Conservation (phyloP, 2,113 vertebrate genomes). For the Tricholaema leucomelas region DNA sequence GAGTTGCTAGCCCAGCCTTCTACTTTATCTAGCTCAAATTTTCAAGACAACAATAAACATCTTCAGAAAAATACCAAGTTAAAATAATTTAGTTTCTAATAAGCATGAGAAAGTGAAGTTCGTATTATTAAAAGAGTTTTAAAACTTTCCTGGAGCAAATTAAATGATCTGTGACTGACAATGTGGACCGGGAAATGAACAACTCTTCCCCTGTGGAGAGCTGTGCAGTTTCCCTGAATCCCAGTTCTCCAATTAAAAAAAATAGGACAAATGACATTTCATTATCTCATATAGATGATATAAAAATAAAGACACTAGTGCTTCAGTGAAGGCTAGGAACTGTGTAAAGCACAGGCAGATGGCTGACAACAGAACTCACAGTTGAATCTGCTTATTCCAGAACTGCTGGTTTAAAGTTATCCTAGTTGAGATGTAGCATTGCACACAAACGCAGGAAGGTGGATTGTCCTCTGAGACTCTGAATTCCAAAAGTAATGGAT, state of each 20-base stretch:
- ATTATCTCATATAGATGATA: neutral
- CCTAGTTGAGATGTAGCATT: neutral
- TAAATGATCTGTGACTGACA: neutral
- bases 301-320: neutral
- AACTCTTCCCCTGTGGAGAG: neutral
- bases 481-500: neutral
- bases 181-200: neutral
- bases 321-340: neutral
- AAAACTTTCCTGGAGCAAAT: neutral
- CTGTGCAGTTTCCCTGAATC: neutral
- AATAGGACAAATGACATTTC: neutral
- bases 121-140: neutral
- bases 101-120: neutral
- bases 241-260: neutral
- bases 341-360: neutral
- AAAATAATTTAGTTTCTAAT: neutral
- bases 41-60: neutral
- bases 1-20: neutral
- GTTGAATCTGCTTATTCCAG: neutral
- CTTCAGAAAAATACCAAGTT: neutral
- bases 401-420: neutral
- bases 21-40: neutral
- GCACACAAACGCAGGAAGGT: neutral
- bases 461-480: neutral
- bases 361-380: neutral